Base-by-base conservation (phyloP, 2,888 invertebrate species). In the Drosophila mimetica region DNA sequence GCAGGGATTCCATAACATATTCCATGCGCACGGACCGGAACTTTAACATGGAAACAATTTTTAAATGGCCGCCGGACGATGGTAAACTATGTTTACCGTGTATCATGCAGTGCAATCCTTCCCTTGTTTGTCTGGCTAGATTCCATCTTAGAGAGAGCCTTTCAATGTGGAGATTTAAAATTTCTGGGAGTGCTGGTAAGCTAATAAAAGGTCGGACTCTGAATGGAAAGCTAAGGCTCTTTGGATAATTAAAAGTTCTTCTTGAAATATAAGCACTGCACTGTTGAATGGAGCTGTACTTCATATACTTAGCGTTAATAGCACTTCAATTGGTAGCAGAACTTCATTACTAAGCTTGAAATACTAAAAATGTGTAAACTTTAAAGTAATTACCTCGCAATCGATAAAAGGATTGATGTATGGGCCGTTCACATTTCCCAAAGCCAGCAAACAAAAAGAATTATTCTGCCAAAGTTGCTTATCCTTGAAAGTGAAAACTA, bases 161-260 rank as follows among this genome's bases (percentile, higher is more conserved):
- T 30, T 30, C 30, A 30, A 30, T 44, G 57, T 28, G 47, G 37
- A 44, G 59, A 46, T 46, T 59, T 22, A 30, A 59, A 60, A 36
- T 36, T 36, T n/a, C 34, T 36, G 36, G 9, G 16, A 5, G 11
- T 8, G 3, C 6, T 20, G 20, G 28, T 59, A 14, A 46, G 36
- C 28, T 37, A 59, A 46, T 60, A 32, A 39, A 20, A 16, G 37
- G 3, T 8, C 7, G 20, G 13, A 2, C 20, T 36, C 42, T 48
- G 59, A n/a, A 39, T 48, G 50, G 52, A 14, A 13, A 30, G 14
- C 32, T 11, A 7, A 20, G 50, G 67, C 77, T 72, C 72, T 80
- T 65, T 64, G 63, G 64, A 53, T 81, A 70, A 82, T 80, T 76
- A 72, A 76, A 79, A 76, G 22, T 28, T 16, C 60, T 57, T 32